A percentile compares a stretch with the other conserved stretches of the same genome.
Evolutionary conservation across 2,797 vertebrate species (phyloP).

Genomic region (Sardinella longiceps): DNA sequence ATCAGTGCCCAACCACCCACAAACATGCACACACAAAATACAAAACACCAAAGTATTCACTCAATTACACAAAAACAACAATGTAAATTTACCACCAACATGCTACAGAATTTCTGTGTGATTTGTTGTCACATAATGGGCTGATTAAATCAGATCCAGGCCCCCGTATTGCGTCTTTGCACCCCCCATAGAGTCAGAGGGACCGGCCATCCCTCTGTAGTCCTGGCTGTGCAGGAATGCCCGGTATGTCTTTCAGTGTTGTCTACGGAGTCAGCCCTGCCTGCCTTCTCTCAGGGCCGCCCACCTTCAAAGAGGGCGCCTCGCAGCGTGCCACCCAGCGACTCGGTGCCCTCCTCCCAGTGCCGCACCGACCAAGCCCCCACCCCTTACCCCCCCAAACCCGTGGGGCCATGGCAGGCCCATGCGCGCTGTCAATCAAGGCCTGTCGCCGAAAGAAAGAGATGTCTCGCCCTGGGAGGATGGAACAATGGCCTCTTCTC

Average conservation of each 20-base stretch:
- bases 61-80: neutral
- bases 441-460: constrained; percentile 60
- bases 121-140: neutral
- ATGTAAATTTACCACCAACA: neutral
- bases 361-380: constrained; percentile 49
- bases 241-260: constrained; percentile 49
- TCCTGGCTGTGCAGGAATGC: constrained; percentile 48
- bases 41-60: neutral
- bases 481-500: constrained; percentile 62
- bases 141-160: constrained; percentile 14
- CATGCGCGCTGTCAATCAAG: constrained; percentile 67
- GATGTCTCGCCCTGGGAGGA: constrained; percentile 69
- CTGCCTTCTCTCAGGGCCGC: constrained; percentile 34
- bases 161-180: neutral
- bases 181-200: neutral
- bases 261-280: constrained; percentile 44
- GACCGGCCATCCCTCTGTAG: neutral
- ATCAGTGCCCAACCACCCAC: neutral
- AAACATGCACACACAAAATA: neutral
- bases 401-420: constrained; percentile 35
- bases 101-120: neutral
- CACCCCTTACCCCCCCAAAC: too few species aligned
- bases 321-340: constrained; percentile 44
- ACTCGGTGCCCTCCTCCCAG: constrained; percentile 36
- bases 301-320: constrained; percentile 47